Percentiles rank a stretch among this genome's conserved stretches.
phyloP scores from a whole-genome alignment of 1,140 invertebrate species.

The Theocolax elegans region DNA sequence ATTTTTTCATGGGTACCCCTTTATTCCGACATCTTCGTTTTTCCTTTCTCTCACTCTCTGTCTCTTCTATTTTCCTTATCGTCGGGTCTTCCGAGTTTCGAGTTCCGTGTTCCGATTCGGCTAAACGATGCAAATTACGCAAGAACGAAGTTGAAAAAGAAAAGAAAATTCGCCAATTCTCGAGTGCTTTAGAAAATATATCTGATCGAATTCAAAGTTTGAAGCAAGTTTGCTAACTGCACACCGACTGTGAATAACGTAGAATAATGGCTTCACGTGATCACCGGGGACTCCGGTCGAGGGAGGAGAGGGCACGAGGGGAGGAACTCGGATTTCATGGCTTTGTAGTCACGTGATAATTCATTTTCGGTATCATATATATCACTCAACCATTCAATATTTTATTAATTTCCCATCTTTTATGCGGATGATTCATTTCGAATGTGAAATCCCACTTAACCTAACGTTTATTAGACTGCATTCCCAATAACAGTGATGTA shows the following conservation, averaged over 20 bases:
- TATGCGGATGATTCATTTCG: too few relatives aligned
- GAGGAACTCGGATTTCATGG: conserved; percentile 39
- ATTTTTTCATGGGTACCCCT: too few relatives aligned
- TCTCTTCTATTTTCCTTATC: too few relatives aligned
- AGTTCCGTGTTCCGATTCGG: too few relatives aligned
- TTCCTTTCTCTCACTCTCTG: too few relatives aligned
- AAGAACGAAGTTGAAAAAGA: neutral
- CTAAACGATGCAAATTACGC: neutral
- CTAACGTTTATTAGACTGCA: too few relatives aligned
- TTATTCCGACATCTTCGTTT: too few relatives aligned
- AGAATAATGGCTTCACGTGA: conserved; percentile 34
- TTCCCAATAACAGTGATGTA: too few relatives aligned
- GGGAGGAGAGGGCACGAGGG: too few relatives aligned
- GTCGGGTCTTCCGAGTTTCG: too few relatives aligned
- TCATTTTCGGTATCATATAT: conserved; percentile 22
- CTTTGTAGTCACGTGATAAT: conserved; percentile 32
- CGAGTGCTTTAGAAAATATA: neutral
- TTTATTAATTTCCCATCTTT: too few relatives aligned
- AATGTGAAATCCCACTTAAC: too few relatives aligned
- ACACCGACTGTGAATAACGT: conserved; percentile 27
- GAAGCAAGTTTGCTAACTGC: conserved; percentile 27
- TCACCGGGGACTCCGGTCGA: neutral
- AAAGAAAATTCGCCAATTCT: conserved; percentile 38
- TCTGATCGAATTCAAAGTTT: conserved; percentile 30
- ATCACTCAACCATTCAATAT: conserved; percentile 8